Base-by-base conservation (phyloP, 2,113 vertebrate species). In the Fulica atra region DNA sequence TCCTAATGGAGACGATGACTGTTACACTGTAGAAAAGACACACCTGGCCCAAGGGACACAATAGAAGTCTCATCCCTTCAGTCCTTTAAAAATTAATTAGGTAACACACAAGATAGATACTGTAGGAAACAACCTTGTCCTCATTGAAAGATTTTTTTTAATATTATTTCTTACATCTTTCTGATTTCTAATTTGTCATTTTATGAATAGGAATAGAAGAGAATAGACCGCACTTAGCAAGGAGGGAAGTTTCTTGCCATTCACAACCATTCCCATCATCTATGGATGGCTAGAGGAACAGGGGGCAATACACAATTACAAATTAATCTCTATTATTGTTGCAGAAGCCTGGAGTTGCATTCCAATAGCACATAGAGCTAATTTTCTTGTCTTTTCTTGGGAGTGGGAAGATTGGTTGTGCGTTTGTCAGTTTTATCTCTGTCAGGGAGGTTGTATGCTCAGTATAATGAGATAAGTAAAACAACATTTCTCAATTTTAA, bases 301-400 rank as follows among this genome's bases (percentile, higher is more conserved):
- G 71, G 60, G 92, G 69, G 61, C 65, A 94, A 92, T 20, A 48
- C 33, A 50, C 46, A 63, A 81, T 44, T 74, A 74, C 76, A 84
- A 95, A 93, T 92, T 88, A 81, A 86, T 81, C 85, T n/a, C 53
- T 78, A 16, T 38, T 89, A 24, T 61, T 72, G 40, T 29, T 84
- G 85, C 46, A 71, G 61, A 38, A 95, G 38, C 16, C 84, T 64
- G 8, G 84, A 96, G 81, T 33, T 87, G 26, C 16, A 6, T n/a
- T 86, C 60, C 81, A 92, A 2, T 16, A 81, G 51, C 76, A 78
- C 29, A 78, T 3, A 77, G 51, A 92, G 48, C 17, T 83, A 46
- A 95, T 88, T 88, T 93, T 60, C 64, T 57, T 78, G 60, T 61
- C 80, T 92, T 78, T 71, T 74, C 35, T 63, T 60, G 29, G n/a